Evolutionary conservation across 2,113 vertebrate genomes (phyloP), one percentile per base, ranked within the genome.

Genomic region (Gymnarchus niloticus): DNA sequence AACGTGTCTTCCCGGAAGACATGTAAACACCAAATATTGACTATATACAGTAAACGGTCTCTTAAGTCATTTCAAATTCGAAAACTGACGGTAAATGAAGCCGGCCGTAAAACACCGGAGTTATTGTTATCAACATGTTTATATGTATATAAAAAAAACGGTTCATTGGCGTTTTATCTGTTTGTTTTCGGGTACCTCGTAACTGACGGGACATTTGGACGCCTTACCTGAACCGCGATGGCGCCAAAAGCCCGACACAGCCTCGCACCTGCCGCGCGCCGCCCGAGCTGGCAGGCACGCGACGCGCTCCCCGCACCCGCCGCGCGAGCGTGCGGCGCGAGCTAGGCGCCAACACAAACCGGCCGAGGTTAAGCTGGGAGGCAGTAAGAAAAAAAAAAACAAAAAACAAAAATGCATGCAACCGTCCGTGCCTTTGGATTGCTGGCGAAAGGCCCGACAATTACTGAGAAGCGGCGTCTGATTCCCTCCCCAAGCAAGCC

Each of bases 211-310:
- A 33, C 1, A 5, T 52, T 12, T 73, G 25, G 14, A 5, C 23
- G 12, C 12, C 65, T 21, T 37, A 61, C 52, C 69, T 19, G 82
- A 78, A 76, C 59, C 56, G 69, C 56, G 14, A 10, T 28, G 14
- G 33, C 65, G 65, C 65, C 65, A 73, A 41, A 73, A n/a, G n/a
- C 19, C 3, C 48, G 33, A 28, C 65, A 69, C 77, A n/a, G n/a
- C 73, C 86, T n/a, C n/a, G 82, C 90, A 91, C 93, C 93, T 92
- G 93, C 93, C 91, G 92, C 92, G 91, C 91, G 90, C 90, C 89
- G 81, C n/a, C n/a, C n/a, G n/a, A n/a, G n/a, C n/a, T n/a, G 89
- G 85, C 91, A 87, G 89, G 90, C 92, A 91, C 91, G 91, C 91
- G 77, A 25, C 48, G 49, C n/a, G 90, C 87, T 91, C 81, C 46